Conservation (phyloP, 2,113 vertebrate species). For the Muscicapa adusta region DNA sequence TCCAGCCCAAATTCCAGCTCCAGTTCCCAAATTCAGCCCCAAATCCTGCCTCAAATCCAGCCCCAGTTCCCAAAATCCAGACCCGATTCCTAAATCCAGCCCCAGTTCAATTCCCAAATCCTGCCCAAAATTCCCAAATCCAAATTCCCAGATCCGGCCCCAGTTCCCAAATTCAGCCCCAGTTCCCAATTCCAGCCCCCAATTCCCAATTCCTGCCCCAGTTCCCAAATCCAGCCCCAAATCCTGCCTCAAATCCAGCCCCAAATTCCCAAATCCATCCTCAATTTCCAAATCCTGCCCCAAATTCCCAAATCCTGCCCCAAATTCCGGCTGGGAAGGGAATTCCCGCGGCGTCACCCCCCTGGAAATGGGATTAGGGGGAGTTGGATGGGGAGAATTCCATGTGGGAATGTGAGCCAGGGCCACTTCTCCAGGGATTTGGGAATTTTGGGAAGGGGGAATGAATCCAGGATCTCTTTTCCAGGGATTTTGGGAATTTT, state of each 20-base stretch:
- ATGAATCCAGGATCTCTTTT: neutral
- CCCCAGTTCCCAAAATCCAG: too few species aligned
- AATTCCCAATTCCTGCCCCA: too few species aligned
- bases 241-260: neutral
- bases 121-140: too few species aligned
- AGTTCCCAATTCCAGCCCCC: too few species aligned
- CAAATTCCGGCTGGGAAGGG: neutral
- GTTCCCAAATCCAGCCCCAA: too few species aligned
- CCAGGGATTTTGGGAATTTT: neutral
- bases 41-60: neutral
- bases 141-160: too few species aligned
- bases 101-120: too few species aligned
- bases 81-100: neutral
- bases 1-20: too few species aligned
- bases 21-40: too few species aligned
- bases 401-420: neutral
- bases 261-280: too few species aligned
- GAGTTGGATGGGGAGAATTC: neutral
- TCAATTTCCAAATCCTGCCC: too few species aligned
- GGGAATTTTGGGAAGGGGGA: neutral
- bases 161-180: too few species aligned
- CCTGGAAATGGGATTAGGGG: neutral
- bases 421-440: neutral
- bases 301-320: neutral
- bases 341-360: neutral